These are phyloP conservation scores for Priocnemis perturbator DNA, from an alignment of 2,888 invertebrate species.

Conservation along the genomic window DNA sequence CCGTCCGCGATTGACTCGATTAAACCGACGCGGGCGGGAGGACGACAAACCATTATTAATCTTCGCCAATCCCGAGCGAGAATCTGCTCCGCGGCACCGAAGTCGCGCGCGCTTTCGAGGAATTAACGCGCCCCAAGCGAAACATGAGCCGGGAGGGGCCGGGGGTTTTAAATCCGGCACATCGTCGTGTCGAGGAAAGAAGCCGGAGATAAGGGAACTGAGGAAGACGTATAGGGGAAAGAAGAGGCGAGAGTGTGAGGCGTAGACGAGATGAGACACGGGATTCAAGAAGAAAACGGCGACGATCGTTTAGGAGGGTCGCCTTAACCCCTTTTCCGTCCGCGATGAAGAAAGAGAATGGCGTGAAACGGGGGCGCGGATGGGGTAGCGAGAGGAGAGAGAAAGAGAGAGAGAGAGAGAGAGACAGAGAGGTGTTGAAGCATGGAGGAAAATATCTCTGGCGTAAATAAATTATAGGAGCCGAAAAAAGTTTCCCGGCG, in stretches of 20 bases:
- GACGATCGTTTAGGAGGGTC: conserved; percentile 1
- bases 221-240: conserved; percentile 1
- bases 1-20: too few species aligned
- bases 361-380: background rate
- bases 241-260: background rate
- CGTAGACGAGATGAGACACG: background rate
- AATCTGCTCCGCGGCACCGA: too few species aligned
- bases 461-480: conserved; percentile 69
- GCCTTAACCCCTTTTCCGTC: conserved; percentile 18
- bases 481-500: conserved; percentile 57
- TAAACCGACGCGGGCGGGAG: too few species aligned
- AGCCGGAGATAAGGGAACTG: too few species aligned
- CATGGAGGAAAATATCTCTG: conserved; percentile 62
- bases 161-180: conserved; percentile 14
- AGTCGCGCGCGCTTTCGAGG: too few species aligned
- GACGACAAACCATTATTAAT: too few species aligned
- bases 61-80: too few species aligned
- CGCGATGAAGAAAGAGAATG: conserved; percentile 9
- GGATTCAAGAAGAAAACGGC: background rate
- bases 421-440: conserved; percentile 34
- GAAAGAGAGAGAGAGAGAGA: conserved; percentile 7
- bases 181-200: too few species aligned
- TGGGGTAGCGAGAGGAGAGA: background rate
- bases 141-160: conserved; percentile 8
- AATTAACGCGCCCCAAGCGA: too few species aligned